phyloP scores from a whole-genome alignment of 2,888 invertebrate genomes.

The Xestia xanthographa region DNA sequence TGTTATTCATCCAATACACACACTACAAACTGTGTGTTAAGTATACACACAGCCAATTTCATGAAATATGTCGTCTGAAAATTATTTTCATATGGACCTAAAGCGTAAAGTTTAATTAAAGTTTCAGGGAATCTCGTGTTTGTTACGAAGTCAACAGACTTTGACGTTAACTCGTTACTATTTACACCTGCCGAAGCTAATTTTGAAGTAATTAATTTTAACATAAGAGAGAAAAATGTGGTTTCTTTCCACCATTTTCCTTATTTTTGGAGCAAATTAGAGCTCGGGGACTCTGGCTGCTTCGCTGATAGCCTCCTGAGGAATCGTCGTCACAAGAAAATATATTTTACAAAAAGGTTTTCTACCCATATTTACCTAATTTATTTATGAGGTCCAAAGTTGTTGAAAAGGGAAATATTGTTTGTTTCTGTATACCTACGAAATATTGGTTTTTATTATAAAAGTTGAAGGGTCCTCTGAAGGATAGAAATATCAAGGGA shows the following conservation, averaged over 20 bases:
- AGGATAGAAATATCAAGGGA: slow-evolving; percentile 43
- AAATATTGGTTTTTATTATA: slow-evolving; percentile 38
- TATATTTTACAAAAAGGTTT: slow-evolving; percentile 51
- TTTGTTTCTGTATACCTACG: slow-evolving; percentile 34
- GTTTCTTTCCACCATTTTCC: slow-evolving; percentile 19
- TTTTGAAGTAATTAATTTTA: slow-evolving; percentile 38
- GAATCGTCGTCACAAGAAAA: slow-evolving; percentile 32
- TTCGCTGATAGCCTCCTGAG: slow-evolving; percentile 31
- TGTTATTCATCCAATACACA: slow-evolving; percentile 33
- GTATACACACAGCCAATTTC: slow-evolving; percentile 19
- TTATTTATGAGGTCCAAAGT: slow-evolving; percentile 52
- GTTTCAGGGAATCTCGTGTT: slow-evolving; percentile 38
- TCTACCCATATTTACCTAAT: slow-evolving; percentile 40
- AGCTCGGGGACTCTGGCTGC: slow-evolving; percentile 6
- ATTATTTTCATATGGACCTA: slow-evolving; percentile 37
- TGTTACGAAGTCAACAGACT: slow-evolving; percentile 22
- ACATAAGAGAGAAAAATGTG: neutral
- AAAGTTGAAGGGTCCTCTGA: slow-evolving; percentile 6
- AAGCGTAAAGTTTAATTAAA: slow-evolving; percentile 54
- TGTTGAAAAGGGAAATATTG: slow-evolving; percentile 23
- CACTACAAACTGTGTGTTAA: slow-evolving; percentile 9
- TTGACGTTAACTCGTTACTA: slow-evolving; percentile 31
- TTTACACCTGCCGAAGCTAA: slow-evolving; percentile 30
- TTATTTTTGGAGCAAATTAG: slow-evolving; percentile 35
- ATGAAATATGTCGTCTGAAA: slow-evolving; percentile 38